A percentile compares a stretch with the other conserved stretches of the same genome.
Conservation (phyloP, 2,797 vertebrate species). For the Enteromius afrohamiltoni region DNA sequence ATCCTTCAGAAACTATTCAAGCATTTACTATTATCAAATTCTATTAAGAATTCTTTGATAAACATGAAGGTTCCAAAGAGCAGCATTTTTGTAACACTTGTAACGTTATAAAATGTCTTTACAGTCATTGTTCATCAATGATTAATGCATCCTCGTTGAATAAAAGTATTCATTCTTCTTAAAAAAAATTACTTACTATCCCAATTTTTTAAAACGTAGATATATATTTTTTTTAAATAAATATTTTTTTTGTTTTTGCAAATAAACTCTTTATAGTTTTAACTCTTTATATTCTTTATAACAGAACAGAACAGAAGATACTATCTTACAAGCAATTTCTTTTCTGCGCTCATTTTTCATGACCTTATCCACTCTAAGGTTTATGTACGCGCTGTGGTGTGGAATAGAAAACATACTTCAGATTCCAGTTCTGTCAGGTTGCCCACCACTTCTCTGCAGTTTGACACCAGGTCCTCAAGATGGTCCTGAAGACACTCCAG, state of each 20-base stretch:
- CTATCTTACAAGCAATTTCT: neutral
- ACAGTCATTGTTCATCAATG: neutral
- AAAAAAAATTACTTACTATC: neutral
- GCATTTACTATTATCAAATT: no score
- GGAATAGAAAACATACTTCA: conserved; percentile 73
- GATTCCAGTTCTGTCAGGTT: conserved; percentile 94
- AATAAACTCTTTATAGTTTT: no score
- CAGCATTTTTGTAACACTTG: neutral
- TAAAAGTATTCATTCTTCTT: neutral
- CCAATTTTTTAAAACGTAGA: neutral
- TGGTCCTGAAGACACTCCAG: conserved; percentile 92
- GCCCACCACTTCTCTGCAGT: conserved; percentile 90
- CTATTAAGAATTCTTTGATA: neutral
- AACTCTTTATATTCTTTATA: neutral
- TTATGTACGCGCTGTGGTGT: neutral
- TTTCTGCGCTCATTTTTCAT: accelerated
- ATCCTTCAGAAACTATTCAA: neutral
- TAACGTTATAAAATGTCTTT: neutral
- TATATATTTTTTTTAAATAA: neutral
- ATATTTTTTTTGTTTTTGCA: no score
- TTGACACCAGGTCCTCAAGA: conserved; percentile 85
- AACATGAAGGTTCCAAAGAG: neutral
- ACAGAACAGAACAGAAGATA: neutral
- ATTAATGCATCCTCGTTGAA: neutral
- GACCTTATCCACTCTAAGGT: neutral